A percentile compares a stretch with the other conserved stretches of the same genome.
Evolutionary conservation across 2,888 invertebrate species (phyloP).

Genomic region (Operophtera brumata): DNA sequence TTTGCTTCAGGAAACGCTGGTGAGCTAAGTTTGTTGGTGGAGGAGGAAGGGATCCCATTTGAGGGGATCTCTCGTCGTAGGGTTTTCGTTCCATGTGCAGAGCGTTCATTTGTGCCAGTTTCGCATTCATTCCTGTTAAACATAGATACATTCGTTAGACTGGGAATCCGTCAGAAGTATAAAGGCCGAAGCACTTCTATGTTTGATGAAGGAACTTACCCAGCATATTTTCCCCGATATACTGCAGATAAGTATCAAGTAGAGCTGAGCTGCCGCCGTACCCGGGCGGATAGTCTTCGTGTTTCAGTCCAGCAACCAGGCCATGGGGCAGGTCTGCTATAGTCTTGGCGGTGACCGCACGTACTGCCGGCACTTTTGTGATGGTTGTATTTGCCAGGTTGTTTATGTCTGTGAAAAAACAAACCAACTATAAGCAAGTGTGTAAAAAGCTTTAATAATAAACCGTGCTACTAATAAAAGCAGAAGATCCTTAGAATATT

Average conservation of each 20-base stretch:
- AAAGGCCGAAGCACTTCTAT: not conserved
- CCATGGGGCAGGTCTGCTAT: conserved; percentile 83
- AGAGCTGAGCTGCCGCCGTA: conserved; percentile 88
- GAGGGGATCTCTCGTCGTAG: conserved; percentile 81
- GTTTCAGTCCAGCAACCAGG: conserved; percentile 81
- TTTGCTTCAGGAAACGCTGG: conserved; percentile 83
- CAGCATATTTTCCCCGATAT: conserved; percentile 91
- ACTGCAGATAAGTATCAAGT: conserved; percentile 92
- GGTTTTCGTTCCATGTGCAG: conserved; percentile 75
- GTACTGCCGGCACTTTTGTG: conserved; percentile 82
- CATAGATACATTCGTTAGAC: not conserved
- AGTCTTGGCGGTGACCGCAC: conserved; percentile 84
- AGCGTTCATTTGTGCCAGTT: conserved; percentile 88
- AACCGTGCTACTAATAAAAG: too few species aligned
- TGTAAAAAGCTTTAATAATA: not conserved
- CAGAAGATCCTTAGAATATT: too few species aligned
- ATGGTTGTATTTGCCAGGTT: conserved; percentile 83
- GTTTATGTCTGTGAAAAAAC: conserved; percentile 62
- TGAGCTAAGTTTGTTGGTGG: conserved; percentile 76
- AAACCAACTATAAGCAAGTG: not conserved
- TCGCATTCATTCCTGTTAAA: conserved; percentile 86
- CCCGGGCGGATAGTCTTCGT: conserved; percentile 85
- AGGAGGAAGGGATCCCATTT: conserved; percentile 78
- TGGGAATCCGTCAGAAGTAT: not conserved
- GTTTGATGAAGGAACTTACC: conserved; percentile 59